phyloP scores from a whole-genome alignment of 2,888 invertebrate genomes.

The Molorchus minor region DNA sequence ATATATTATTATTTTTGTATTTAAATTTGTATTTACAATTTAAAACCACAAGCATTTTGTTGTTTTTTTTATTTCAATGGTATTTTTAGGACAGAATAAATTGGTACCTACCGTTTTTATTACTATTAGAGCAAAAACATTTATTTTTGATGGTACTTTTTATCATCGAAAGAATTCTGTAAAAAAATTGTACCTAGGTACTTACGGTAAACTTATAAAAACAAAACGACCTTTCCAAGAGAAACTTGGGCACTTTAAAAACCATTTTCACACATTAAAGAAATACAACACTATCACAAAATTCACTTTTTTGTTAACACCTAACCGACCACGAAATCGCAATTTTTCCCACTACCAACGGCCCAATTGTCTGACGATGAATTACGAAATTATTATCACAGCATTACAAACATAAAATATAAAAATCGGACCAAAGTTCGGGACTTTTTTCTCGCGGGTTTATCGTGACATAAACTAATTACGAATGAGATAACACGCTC shows the following conservation, averaged over 20 bases:
- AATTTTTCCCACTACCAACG: constrained; percentile 12
- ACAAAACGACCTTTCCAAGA: constrained; percentile 14
- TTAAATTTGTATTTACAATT: no score
- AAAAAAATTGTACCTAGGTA: no score
- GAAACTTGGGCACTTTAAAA: constrained; percentile 16
- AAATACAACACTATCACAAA: constrained; percentile 21
- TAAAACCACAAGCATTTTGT: no score
- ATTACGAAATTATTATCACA: constrained; percentile 10
- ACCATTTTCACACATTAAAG: constrained; percentile 26
- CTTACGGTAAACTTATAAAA: constrained; percentile 18
- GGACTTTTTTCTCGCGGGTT: background rate
- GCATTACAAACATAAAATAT: background rate
- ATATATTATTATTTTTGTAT: no score
- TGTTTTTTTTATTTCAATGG: no score
- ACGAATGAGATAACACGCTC: background rate
- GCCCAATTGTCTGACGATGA: background rate
- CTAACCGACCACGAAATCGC: background rate
- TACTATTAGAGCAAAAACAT: no score
- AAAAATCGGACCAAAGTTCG: constrained; percentile 10
- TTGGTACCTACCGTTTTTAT: no score
- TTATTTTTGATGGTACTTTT: no score
- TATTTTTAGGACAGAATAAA: no score
- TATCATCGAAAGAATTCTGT: no score
- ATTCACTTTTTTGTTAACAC: constrained; percentile 7
- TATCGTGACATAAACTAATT: constrained; percentile 3